Conservation (phyloP, 1,140 invertebrate species). For the Pentalonia nigronervosa region DNA sequence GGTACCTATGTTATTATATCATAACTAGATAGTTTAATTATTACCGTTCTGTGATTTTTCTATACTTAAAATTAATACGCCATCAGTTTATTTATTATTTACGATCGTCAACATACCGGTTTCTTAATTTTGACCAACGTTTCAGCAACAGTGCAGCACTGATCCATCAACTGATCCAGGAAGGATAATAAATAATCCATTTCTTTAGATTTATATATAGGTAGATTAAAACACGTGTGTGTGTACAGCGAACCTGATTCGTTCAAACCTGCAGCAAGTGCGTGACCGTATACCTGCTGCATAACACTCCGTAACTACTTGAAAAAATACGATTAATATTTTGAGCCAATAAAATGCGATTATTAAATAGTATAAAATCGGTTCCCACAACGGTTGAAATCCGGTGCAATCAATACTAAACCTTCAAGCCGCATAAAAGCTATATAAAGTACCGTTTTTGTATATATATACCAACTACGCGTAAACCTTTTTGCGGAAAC, state of each 20-base stretch:
- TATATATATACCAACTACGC: background rate
- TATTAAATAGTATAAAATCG: background rate
- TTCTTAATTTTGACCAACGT: constrained; percentile 15
- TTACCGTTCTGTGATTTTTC: background rate
- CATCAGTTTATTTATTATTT: constrained; percentile 33
- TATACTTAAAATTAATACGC: background rate
- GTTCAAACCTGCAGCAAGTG: background rate
- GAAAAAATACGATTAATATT: background rate
- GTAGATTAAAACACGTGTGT: background rate
- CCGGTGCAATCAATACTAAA: background rate
- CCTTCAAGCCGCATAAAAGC: background rate
- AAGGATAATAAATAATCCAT: constrained; percentile 13
- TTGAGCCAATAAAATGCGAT: background rate
- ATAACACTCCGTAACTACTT: background rate
- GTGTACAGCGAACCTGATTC: background rate
- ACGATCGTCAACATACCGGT: constrained; percentile 29
- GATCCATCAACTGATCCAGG: background rate
- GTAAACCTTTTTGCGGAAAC: background rate
- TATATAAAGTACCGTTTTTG: background rate
- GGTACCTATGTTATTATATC: background rate
- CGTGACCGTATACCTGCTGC: background rate
- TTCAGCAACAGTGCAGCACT: background rate
- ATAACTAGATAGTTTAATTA: background rate
- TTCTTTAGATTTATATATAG: constrained; percentile 2
- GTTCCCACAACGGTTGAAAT: background rate